Base-by-base conservation (phyloP, 1,140 invertebrate species). In the Drosophila equinoxialis region DNA sequence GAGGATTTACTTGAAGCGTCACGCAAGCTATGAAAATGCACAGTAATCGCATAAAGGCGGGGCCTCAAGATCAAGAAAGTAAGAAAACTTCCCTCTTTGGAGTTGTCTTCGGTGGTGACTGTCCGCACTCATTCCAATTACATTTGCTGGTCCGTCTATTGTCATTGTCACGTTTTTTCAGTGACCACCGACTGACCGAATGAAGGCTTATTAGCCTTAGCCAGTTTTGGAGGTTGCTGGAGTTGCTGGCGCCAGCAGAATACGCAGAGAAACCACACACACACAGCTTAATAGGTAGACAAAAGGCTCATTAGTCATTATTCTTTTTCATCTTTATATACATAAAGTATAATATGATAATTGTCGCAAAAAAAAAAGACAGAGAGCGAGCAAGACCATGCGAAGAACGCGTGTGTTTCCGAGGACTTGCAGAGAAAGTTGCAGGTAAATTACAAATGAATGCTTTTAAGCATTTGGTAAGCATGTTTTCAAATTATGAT, bases 221-320 rank as follows among this genome's bases (percentile, higher is more conserved):
- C 11, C 37, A 39, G 37, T 11, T 11, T 13, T 39, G 37, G 37
- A 39, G 37, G 10, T 39, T 39, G 26, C 33, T 41, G 62, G 48
- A 67, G 54, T 62, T 71, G 67, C 63, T 77, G 74, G 74, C 75
- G 74, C 74, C 67, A 77, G 74, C 74, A 65, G 64, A 67, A 17
- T n/a, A 11, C 13, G 41, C 26, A 26, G 39, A 6, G 11, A 17
- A 13, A 61, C 30, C 30, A 30, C 30, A 30, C 30, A 30, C 30
- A 41, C 7, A 23, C 54, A 59, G 45, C 39, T n/a, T 51, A 71
- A 71, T 71, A 64, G 55, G 54, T 64, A 55, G 14, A 57, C 65
- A 33, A 30, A 48, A 75, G 37, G 66, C 65, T 74, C 73, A 75
- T 76, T 76, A 76, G 73, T 35, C 51, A 39, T 39, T 37, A 11